Evolutionary conservation across 2,888 invertebrate genomes (phyloP).

Genomic region (Drosophila neoperkinsi): DNA sequence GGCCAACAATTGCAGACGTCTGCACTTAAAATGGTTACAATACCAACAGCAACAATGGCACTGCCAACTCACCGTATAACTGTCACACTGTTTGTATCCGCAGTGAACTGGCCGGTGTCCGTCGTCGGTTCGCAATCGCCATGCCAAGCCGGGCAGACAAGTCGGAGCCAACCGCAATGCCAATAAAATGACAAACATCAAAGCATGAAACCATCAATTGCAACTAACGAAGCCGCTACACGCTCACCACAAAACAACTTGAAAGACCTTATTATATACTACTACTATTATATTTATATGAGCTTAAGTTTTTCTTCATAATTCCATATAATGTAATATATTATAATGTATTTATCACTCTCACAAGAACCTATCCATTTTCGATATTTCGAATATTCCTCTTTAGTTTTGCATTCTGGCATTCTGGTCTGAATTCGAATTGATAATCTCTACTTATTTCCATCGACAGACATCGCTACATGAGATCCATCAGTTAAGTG

Average conservation of each 20-base stretch:
- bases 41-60: constrained; percentile 18
- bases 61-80: constrained; percentile 30
- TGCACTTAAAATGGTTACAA: constrained; percentile 48
- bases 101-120: not conserved
- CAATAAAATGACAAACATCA: constrained; percentile 68
- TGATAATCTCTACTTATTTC: not conserved
- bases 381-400: not conserved
- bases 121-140: not conserved
- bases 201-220: constrained; percentile 40
- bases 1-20: constrained; percentile 46
- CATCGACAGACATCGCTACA: not conserved
- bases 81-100: constrained; percentile 29
- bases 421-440: not conserved
- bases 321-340: not conserved
- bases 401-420: not conserved
- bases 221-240: constrained; percentile 22
- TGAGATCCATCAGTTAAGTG: not conserved
- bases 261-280: not conserved
- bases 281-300: not conserved
- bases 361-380: not conserved
- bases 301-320: not conserved
- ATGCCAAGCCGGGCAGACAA: constrained; percentile 59
- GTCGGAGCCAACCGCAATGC: constrained; percentile 61
- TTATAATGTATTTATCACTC: not conserved
- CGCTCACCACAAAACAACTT: constrained; percentile 3